Base-by-base conservation (phyloP, 2,797 vertebrate genomes). In the Cynopterus sphinx region DNA sequence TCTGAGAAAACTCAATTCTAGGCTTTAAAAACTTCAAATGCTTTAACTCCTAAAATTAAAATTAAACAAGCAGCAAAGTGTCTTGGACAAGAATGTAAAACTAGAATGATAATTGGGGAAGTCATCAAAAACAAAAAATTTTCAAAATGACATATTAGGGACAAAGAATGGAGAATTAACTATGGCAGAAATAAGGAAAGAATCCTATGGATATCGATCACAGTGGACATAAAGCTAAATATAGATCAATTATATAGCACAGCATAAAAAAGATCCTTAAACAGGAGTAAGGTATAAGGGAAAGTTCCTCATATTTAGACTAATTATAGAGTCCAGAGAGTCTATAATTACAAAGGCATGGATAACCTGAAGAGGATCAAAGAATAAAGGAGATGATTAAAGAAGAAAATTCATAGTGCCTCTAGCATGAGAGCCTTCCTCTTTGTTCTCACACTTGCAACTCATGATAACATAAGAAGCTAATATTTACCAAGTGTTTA, bases 1-100 rank as follows among this genome's bases (percentile, higher is more conserved):
- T 93, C 65, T 16, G 63, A 96, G 95, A 75, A 97, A 96, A 95
- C 26, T 55, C 33, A 87, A 7, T 53, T 87, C 61, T 90, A 31
- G 61, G 61, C 59, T 95, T 94, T 90, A 71, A 90, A 96, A 93
- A 90, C 46, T 6, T 63, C 75, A 96, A 95, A 87, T 70, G 81
- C 55, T 85, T 94, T 91, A 93, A 75, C 73, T 88, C 84, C 57
- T 82, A 33, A 93, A 97, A 93, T 87, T 65, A 95, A 96, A 93
- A 97, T 88, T 84, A 92, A 96, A 71, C 21, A 96, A 87, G 43
- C 15, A 41, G 68, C 78, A 68, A 87, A 93, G 49, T 94, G 49
- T 87, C 92, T 87, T 41, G 21, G 70, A 87, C 43, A 68, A 92
- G 61, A 94, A 95, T 92, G 85, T 31, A 95, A 93, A 94, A 89